phyloP scores from a whole-genome alignment of 2,888 invertebrate species.

The Standfussiana lucernea region DNA sequence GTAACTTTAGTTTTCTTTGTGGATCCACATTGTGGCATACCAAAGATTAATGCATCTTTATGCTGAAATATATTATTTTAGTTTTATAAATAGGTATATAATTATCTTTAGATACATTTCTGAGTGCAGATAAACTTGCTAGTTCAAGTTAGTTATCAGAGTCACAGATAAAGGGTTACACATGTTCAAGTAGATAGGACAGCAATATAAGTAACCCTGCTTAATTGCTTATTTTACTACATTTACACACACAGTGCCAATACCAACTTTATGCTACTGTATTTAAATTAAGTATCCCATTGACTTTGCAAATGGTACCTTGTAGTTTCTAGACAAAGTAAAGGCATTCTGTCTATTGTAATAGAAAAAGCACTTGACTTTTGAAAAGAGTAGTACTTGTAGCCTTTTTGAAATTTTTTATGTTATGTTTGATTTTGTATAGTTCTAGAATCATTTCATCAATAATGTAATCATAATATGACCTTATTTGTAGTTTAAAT shows the following conservation, averaged over 20 bases:
- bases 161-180: constrained; percentile 19
- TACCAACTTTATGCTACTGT: background rate
- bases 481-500: background rate
- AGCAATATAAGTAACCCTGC: background rate
- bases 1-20: too few relatives aligned
- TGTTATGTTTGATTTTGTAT: background rate
- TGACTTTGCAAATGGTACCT: background rate
- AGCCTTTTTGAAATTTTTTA: background rate
- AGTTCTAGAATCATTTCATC: background rate
- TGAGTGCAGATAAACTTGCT: constrained; percentile 23
- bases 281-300: background rate
- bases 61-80: background rate
- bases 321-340: background rate
- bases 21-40: too few relatives aligned
- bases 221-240: constrained; percentile 2
- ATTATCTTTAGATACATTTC: constrained; percentile 17
- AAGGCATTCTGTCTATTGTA: background rate
- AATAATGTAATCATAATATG: background rate
- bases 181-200: constrained; percentile 16
- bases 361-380: background rate
- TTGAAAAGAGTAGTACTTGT: background rate
- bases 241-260: background rate
- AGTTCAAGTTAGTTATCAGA: constrained; percentile 33
- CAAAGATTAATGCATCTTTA: constrained; percentile 2
- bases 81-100: background rate